Evolutionary conservation across 2,888 invertebrate genomes (phyloP).

Genomic region (Caenorhabditis sinica): DNA sequence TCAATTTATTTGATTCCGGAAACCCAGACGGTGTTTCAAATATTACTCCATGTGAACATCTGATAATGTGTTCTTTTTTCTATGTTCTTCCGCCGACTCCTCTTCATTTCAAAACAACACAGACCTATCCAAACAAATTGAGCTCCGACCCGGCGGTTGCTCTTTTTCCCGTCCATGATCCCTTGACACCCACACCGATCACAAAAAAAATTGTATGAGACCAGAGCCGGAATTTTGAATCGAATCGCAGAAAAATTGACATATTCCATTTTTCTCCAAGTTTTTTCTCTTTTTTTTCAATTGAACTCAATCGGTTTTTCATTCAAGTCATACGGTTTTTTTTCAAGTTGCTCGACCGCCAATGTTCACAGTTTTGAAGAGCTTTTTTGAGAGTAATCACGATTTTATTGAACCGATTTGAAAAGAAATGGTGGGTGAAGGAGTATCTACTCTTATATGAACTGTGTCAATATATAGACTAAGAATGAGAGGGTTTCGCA

Average conservation of each 20-base stretch:
- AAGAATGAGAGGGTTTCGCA: conserved; percentile 15
- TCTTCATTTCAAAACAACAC: conserved; percentile 42
- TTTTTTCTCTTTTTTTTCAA: conserved; percentile 13
- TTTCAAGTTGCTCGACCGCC: conserved; percentile 12
- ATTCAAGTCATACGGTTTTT: conserved; percentile 2
- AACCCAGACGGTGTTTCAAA: too few relatives aligned
- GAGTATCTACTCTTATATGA: conserved; percentile 55
- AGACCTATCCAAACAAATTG: conserved; percentile 55
- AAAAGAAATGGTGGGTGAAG: conserved; percentile 24
- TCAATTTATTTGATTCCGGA: too few relatives aligned
- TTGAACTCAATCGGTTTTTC: not conserved
- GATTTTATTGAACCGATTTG: conserved; percentile 48
- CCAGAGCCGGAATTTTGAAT: conserved; percentile 36
- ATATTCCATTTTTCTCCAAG: conserved; percentile 5
- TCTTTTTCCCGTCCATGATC: conserved; percentile 57
- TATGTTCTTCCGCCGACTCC: not conserved
- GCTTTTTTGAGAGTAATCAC: conserved; percentile 60
- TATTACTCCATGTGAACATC: too few relatives aligned
- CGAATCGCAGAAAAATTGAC: conserved; percentile 25
- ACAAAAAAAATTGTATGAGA: conserved; percentile 25
- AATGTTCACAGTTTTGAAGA: conserved; percentile 51
- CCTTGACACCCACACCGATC: conserved; percentile 43
- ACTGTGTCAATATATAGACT: conserved; percentile 53
- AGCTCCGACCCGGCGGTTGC: conserved; percentile 38
- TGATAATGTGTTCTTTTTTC: not conserved